A percentile compares a stretch with the other conserved stretches of the same genome.
phyloP scores from a whole-genome alignment of 30 jellyfish, hydroid and myxozoan genomes.

The Clytia hemisphaerica region DNA sequence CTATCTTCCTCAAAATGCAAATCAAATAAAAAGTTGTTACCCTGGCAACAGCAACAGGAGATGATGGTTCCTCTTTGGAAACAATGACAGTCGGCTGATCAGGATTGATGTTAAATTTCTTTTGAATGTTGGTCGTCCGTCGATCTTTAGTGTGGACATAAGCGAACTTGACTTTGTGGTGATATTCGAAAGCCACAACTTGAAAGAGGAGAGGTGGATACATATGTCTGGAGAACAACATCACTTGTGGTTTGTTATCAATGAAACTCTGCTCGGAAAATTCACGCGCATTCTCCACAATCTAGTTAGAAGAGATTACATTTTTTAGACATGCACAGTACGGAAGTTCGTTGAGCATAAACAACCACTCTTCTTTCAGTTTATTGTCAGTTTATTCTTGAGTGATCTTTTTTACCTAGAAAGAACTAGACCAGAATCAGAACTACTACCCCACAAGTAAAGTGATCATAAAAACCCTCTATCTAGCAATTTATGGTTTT shows the following conservation, averaged over 20 bases:
- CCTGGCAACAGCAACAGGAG: conserved; percentile 56
- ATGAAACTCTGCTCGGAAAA: conserved; percentile 52
- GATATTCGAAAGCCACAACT: conserved; percentile 58
- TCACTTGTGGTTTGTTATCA: conserved; percentile 72
- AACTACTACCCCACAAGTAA: too few relatives aligned
- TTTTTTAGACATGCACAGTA: not conserved
- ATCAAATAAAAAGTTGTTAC: too few relatives aligned
- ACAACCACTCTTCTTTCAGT: too few relatives aligned
- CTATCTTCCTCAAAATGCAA: too few relatives aligned
- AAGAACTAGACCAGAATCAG: too few relatives aligned
- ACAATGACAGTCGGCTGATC: conserved; percentile 58
- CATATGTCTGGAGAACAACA: conserved; percentile 44
- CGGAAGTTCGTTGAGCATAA: not conserved
- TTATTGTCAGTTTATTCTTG: too few relatives aligned
- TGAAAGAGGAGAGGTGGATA: conserved; percentile 54
- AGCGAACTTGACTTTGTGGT: conserved; percentile 54
- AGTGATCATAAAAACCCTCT: too few relatives aligned
- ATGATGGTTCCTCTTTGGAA: conserved; percentile 78
- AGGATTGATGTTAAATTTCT: conserved; percentile 36
- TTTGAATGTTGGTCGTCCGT: conserved; percentile 21
- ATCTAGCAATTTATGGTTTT: too few relatives aligned
- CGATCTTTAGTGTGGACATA: conserved; percentile 38
- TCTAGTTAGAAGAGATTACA: conserved; percentile 13
- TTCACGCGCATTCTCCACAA: conserved; percentile 15
- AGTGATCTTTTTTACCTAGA: too few relatives aligned